Evolutionary conservation across 2,888 invertebrate genomes (phyloP).

Genomic region (Ennomos fuscantarius): DNA sequence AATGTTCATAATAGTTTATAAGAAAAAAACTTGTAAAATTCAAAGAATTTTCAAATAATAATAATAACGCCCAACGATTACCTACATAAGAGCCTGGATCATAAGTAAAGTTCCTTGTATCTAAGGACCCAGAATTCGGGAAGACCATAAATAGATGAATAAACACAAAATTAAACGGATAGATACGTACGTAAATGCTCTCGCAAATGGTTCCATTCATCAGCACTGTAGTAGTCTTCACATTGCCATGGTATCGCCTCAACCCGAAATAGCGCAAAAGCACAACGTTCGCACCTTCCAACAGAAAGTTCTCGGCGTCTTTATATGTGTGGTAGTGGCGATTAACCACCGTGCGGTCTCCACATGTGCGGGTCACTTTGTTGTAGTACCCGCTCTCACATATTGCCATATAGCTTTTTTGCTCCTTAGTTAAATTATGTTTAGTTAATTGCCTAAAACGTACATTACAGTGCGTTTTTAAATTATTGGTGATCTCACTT

Average conservation of each 20-base stretch:
- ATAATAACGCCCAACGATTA: too few relatives aligned
- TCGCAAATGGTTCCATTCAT: slow-evolving; percentile 86
- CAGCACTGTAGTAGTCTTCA: slow-evolving; percentile 83
- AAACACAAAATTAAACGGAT: too few relatives aligned
- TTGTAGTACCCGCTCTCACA: slow-evolving; percentile 84
- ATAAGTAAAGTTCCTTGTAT: too few relatives aligned
- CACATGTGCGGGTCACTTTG: slow-evolving; percentile 78
- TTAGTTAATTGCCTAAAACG: slow-evolving; percentile 72
- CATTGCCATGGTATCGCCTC: slow-evolving; percentile 77
- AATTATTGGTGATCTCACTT: too few relatives aligned
- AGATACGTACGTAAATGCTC: slow-evolving; percentile 86
- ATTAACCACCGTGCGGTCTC: slow-evolving; percentile 70
- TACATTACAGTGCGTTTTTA: not conserved
- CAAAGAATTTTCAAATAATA: too few relatives aligned
- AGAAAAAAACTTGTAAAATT: too few relatives aligned
- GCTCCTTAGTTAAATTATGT: slow-evolving; percentile 74
- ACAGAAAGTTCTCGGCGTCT: slow-evolving; percentile 78
- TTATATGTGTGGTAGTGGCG: slow-evolving; percentile 80
- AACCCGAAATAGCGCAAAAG: slow-evolving; percentile 86
- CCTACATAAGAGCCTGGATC: too few relatives aligned
- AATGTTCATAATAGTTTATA: too few relatives aligned
- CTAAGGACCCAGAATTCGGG: too few relatives aligned
- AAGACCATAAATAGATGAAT: too few relatives aligned
- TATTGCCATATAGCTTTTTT: slow-evolving; percentile 81
- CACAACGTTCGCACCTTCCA: slow-evolving; percentile 87